phyloP scores from a whole-genome alignment of 2,797 vertebrate species.

The Labroides dimidiatus region DNA sequence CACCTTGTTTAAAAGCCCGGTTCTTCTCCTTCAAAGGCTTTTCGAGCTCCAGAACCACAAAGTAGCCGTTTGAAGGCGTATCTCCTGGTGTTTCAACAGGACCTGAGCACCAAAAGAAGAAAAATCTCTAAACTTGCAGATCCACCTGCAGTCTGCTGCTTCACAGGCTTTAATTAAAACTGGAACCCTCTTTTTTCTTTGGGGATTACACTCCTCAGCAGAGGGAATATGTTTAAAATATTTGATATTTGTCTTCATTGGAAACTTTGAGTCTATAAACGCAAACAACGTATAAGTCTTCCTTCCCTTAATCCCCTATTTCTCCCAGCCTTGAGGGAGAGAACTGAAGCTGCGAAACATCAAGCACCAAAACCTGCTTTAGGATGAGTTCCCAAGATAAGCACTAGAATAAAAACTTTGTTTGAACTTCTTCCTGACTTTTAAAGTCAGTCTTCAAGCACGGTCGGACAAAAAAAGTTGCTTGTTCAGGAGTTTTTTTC shows the following conservation, averaged over 20 bases:
- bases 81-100: conserved; percentile 70
- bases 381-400: conserved; percentile 5
- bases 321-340: background rate
- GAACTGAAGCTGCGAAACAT: background rate
- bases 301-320: background rate
- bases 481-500: no score
- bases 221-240: conserved; percentile 20
- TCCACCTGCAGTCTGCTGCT: conserved; percentile 54
- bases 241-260: conserved; percentile 45
- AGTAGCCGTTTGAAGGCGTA: conserved; percentile 67
- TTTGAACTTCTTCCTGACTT: no score
- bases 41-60: conserved; percentile 63
- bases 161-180: conserved; percentile 78
- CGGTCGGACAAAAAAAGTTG: no score
- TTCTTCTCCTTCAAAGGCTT: conserved; percentile 69
- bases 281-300: conserved; percentile 23
- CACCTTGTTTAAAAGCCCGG: conserved; percentile 62
- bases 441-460: no score
- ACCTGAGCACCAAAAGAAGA: conserved; percentile 41
- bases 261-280: conserved; percentile 44
- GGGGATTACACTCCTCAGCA: conserved; percentile 23
- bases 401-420: background rate
- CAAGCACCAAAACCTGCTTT: background rate
- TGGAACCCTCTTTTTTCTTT: conserved; percentile 27
- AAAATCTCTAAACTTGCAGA: conserved; percentile 64